Evolutionary conservation across 53 echinoderm and acorn worm species (phyloP), one percentile per base, ranked within the genome.

Genomic region (Luidia sarsii): DNA sequence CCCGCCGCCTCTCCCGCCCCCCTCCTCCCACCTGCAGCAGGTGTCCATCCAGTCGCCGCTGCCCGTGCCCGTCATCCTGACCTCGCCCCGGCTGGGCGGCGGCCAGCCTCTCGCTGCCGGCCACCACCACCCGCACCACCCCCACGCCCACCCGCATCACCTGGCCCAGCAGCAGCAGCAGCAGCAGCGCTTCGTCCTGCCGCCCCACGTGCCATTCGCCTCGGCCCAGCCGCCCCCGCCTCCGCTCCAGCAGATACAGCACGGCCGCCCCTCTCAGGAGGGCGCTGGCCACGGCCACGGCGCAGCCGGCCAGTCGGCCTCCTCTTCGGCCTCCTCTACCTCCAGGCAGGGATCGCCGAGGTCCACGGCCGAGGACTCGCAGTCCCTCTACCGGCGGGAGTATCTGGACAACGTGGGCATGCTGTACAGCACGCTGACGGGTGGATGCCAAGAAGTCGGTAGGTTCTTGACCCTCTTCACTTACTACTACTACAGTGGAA

Each of bases 381-480:
- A 68, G 7, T 59, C 66, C 46, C 48, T 56, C 33, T 79, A 79
- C 24, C 64, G 89, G 46, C 55, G 57, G 50, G 81, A 71, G 49
- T 90, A 94, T 37, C 68, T 89, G 50, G 94, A 94, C 50, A 79
- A 79, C 37, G 79, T 75, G 2, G 88, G 90, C 1, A 85, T 87
- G 67, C 55, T 95, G 72, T 88, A 91, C 45, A 82, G 82, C 35
- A 87, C 92, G 0, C 34, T 92, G 13, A 56, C 87, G 1, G 81
- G 88, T 49, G 95, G 92, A 3, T 95, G 95, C 51, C 95, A 95
- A 51, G 95, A 95, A 92, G 92, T 95, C 11, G 95, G 95, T 95
- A 77, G 48, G 95, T 90, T 6, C 1, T 27, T 0, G 16, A 0
- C 9, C 28, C 25, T 50, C 22, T 18, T n/a, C 6, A 22, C 18